Base-by-base conservation (phyloP, 2,797 vertebrate genomes). In the Gymnoscopelus braueri region DNA sequence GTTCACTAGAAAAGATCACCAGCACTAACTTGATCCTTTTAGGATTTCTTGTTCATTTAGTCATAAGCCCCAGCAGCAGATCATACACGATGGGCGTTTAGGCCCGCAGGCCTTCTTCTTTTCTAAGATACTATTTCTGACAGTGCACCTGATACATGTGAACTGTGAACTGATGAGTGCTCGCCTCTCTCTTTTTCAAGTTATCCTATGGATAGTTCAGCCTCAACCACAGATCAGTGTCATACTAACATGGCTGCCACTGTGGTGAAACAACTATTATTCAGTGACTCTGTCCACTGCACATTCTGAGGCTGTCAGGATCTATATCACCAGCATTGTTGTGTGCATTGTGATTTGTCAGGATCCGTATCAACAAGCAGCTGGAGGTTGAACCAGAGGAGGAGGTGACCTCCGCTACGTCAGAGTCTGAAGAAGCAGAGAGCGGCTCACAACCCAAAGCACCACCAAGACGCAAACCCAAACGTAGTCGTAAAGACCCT, bases 341-440 rank as follows among this genome's bases (percentile, higher is more conserved):
- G 1, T 47, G 23, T 8, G 5, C 9, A 2, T 15, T 78, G 6
- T 70, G 48, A 0, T 62, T 15, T 70, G 4, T 63, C 82, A 99
- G 98, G 87, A 94, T 99, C 68, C 94, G 89, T 14, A 98, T 99
- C 82, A 96, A 84, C 59, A 93, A 82, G 48, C 94, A 94, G 65
- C 90, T 99, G 58, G 96, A 96, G 0, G 90, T 96, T 53, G 96
- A 98, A 69, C 89, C 84, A 0, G 97, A 98, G 49, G 96, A 95
- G 26, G 2, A 65, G 0, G 63, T 19, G 0, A 2, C 53, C 0
- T 6, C 79, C 0, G 44, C 65, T 48, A 66, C 39, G 3, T 54
- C 77, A 0, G 86, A 93, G 83, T 69, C 81, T 3, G 89, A 85
- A 0, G 89, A 85, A 0, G 91, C 51, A 0, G 88, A 93, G 19